Base-by-base conservation (phyloP, 2,888 invertebrate species). In the Cremastobaeus sp. region DNA sequence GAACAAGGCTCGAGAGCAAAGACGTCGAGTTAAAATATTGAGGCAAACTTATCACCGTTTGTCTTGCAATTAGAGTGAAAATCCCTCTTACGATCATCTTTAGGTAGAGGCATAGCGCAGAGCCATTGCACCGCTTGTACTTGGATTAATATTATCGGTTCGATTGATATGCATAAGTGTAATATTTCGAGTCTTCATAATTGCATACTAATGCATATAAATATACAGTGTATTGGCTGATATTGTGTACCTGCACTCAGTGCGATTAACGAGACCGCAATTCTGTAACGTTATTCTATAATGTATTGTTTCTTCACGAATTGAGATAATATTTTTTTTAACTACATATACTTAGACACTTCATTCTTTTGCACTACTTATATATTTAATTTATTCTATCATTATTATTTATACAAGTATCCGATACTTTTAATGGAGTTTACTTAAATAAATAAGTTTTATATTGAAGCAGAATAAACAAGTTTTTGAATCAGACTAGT, bases 251-350 rank as follows among this genome's bases (percentile, higher is more conserved):
- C 37, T 64, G 50, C 70, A 71, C 71, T 71, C 12, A 12, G 45
- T 57, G 71, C 57, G 37, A 71, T 71, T 71, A 71, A 52, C 52
- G 47, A 65, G 21, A 65, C 43, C 20, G 41, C 48, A 75, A 77
- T 78, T 81, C 71, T 83, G 77, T 79, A 80, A 81, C 78, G 65
- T 77, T 75, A 57, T 71, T 78, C 76, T 76, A 39, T 37, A 57
- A 77, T 78, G 77, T 80, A 79, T 79, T 71, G 75, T 78, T 65
- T 76, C 55, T 76, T 66, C 68, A 75, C 72, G 55, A 78, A 69
- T 79, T 77, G 75, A 78, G 71, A 78, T 78, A 79, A 77, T 77
- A 83, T 82, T 82, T 83, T 84, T 84, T 79, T 78, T 85, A 83
- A 82, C 79, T 3, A 43, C 17, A 82, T 81, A 81, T 68, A 79